Evolutionary conservation across 2,113 vertebrate species (phyloP), one percentile per base, ranked within the genome.

Genomic region (Ailurus styani): DNA sequence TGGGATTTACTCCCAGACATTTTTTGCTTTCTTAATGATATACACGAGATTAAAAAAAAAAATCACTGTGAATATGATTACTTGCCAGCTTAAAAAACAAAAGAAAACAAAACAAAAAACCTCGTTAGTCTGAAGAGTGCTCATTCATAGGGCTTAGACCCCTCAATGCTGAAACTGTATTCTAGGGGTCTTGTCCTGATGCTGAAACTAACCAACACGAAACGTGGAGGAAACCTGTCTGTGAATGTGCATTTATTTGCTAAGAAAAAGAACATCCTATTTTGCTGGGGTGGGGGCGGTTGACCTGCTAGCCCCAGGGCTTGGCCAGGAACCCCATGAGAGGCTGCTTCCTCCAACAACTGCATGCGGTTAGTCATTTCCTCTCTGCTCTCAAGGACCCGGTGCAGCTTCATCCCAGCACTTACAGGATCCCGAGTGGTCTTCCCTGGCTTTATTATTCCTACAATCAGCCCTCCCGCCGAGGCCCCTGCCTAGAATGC

Each of bases 11-110:
- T 68, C 27, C 47, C 77, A 47, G 64, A 62, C 15, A 40, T 66
- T 88, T 37, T 93, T 93, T 95, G 52, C 72, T 87, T 95, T 87
- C 68, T 64, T 54, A 91, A 91, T 54, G 50, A 94, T 20, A 87
- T 7, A 34, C 9, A 64, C 0, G 50, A 84, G 37, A 89, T 85
- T 55, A 45, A 1, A 62, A 82, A 60, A 47, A 27, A 75, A n/a
- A 95, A 62, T 34, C 34, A 72, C 47, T 96, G 23, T 66, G n/a
- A 90, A 75, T 64, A 45, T n/a, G 4, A 83, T 54, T 73, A 73
- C 7, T 86, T 93, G 20, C 50, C 40, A 62, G 86, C 45, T 93
- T 42, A 79, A 85, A 90, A 84, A 93, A 68, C 55, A 25, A 57
- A 84, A 29, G 11, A 70, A n/a, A 50, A 52, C 52, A 3, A 52